Conservation (phyloP, 1,140 invertebrate genomes). For the Acromyrmex heyeri region DNA sequence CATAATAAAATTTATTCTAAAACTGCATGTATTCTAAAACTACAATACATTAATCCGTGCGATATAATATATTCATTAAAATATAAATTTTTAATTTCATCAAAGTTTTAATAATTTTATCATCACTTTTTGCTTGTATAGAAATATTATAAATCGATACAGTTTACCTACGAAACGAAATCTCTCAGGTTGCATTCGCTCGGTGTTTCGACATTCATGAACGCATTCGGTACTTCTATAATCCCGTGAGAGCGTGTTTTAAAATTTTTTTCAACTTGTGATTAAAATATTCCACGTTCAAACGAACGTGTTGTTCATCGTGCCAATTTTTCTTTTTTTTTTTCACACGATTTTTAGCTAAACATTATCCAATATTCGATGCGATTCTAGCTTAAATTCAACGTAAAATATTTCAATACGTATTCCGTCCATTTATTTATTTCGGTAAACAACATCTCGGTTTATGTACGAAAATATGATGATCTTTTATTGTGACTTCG, state of each 20-base stretch:
- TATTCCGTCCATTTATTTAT: slow-evolving; percentile 3
- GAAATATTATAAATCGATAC: slow-evolving; percentile 18
- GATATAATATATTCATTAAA: neutral
- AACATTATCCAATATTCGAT: slow-evolving; percentile 14
- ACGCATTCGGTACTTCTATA: slow-evolving; percentile 8
- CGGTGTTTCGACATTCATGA: slow-evolving; percentile 9
- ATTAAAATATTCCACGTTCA: slow-evolving; percentile 25
- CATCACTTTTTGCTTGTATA: neutral
- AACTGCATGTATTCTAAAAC: too few species aligned
- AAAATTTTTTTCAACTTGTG: slow-evolving; percentile 22
- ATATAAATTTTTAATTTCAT: neutral
- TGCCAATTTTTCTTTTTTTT: neutral
- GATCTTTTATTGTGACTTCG: neutral
- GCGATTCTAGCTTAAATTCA: neutral
- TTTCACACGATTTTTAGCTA: neutral
- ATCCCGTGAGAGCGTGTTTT: neutral
- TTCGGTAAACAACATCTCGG: neutral
- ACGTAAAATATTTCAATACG: slow-evolving; percentile 22
- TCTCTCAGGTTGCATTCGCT: neutral
- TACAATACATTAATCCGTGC: neutral
- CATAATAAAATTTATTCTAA: slow-evolving; percentile 1
- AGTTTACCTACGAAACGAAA: neutral
- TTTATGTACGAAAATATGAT: neutral
- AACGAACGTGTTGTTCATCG: slow-evolving; percentile 30
- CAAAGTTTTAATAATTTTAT: neutral